Conservation (phyloP, 2,888 invertebrate species). For the Xestia xanthographa region DNA sequence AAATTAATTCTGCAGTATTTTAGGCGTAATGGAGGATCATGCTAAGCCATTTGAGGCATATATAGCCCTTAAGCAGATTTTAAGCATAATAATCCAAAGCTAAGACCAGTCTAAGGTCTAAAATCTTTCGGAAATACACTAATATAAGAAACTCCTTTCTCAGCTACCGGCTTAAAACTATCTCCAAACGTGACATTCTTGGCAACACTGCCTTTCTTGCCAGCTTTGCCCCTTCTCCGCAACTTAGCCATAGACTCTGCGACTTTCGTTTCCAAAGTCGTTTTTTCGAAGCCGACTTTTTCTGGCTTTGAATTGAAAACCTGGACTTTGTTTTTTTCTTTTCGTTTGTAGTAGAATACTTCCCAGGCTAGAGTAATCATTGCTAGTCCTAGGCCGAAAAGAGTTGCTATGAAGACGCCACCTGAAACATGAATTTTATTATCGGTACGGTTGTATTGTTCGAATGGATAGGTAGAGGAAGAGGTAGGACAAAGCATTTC, state of each 20-base stretch:
- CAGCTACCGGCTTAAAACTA: conserved; percentile 84
- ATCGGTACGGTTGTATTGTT: not conserved
- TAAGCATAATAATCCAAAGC: too few species aligned
- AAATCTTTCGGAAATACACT: conserved; percentile 85
- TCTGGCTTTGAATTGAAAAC: conserved; percentile 71
- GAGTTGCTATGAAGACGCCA: conserved; percentile 97
- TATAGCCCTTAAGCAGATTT: too few species aligned
- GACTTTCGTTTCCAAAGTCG: conserved; percentile 67
- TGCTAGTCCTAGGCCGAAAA: conserved; percentile 95
- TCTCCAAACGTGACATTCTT: conserved; percentile 87
- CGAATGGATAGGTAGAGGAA: not conserved
- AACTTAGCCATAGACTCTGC: conserved; percentile 62
- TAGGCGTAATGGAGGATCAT: too few species aligned
- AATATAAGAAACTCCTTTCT: conserved; percentile 82
- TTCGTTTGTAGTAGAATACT: conserved; percentile 93
- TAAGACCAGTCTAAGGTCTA: conserved; percentile 72
- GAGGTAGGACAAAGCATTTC: too few species aligned
- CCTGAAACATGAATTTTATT: conserved; percentile 84
- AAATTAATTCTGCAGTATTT: too few species aligned
- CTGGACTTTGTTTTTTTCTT: conserved; percentile 84
- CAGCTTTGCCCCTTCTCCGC: conserved; percentile 57
- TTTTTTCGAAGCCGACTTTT: conserved; percentile 71
- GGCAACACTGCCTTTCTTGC: conserved; percentile 32
- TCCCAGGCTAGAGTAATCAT: conserved; percentile 96
- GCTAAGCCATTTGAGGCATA: too few species aligned